These are phyloP conservation scores for Spisula subtruncata DNA, from an alignment of 2,888 invertebrate species.

Conservation along the genomic window DNA sequence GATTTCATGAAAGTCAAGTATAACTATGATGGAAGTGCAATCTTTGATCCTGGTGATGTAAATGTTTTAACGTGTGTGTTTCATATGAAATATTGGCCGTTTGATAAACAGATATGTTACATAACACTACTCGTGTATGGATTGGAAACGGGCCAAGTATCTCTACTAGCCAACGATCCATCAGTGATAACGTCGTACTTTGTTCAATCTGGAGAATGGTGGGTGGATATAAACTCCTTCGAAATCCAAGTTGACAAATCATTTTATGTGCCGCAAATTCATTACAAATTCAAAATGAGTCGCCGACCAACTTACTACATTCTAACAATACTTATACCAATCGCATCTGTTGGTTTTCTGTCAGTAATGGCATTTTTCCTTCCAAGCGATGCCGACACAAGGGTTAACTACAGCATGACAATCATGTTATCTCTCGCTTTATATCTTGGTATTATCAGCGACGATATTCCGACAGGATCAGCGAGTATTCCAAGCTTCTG, in stretches of 20 bases:
- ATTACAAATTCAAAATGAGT: constrained; percentile 3
- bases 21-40: background rate
- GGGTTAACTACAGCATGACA: constrained; percentile 27
- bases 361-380: constrained; percentile 26
- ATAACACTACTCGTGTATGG: constrained; percentile 36
- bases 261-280: background rate
- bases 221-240: constrained; percentile 8
- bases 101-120: constrained; percentile 58
- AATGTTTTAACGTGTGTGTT: too few species aligned
- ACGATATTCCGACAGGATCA: constrained; percentile 3
- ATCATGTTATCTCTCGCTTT: constrained; percentile 34
- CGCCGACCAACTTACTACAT: constrained; percentile 26
- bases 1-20: background rate
- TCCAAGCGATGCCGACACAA: constrained; percentile 29
- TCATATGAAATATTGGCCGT: constrained; percentile 61
- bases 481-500: constrained; percentile 28
- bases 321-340: constrained; percentile 26
- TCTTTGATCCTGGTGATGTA: background rate
- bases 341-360: constrained; percentile 11
- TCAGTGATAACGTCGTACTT: constrained; percentile 11
- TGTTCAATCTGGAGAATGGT: constrained; percentile 28
- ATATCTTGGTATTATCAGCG: constrained; percentile 5
- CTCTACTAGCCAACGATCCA: background rate
- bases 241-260: background rate
- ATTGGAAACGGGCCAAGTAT: background rate